Percentiles rank a stretch among this genome's conserved stretches.
Evolutionary conservation across 1,140 invertebrate genomes (phyloP).

Genomic region (Drosophila repleta): DNA sequence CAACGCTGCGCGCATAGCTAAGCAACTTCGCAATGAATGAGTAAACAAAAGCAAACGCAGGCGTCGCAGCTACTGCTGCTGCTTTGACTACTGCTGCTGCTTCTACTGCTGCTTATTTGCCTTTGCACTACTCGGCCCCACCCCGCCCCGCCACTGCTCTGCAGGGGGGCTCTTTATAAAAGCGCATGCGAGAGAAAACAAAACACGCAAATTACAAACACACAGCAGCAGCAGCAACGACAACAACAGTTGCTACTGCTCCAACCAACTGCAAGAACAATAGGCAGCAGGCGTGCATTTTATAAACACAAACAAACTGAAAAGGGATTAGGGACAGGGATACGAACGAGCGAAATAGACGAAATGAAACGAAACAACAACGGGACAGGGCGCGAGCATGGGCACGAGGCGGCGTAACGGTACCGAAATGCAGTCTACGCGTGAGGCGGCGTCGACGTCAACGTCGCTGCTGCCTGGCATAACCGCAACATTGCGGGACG

Average conservation of each 20-base stretch:
- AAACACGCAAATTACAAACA: constrained; percentile 68
- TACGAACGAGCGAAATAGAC: neutral
- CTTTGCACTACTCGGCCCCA: constrained; percentile 65
- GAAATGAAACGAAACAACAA: too few relatives aligned
- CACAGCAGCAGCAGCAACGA: constrained; percentile 46
- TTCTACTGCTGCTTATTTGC: constrained; percentile 65
- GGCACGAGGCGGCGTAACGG: constrained; percentile 26
- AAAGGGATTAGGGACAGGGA: constrained; percentile 20
- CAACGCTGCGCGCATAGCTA: constrained; percentile 71
- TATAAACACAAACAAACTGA: constrained; percentile 59
- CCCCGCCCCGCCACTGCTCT: constrained; percentile 10
- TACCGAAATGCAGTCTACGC: constrained; percentile 42
- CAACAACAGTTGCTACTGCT: constrained; percentile 56
- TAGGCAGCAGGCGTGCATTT: constrained; percentile 50
- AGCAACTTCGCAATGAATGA: constrained; percentile 80
- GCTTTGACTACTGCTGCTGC: constrained; percentile 26
- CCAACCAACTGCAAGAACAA: constrained; percentile 47
- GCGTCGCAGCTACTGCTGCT: constrained; percentile 25
- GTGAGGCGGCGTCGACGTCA: constrained; percentile 33
- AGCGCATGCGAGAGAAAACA: constrained; percentile 68
- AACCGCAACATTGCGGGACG: constrained; percentile 67
- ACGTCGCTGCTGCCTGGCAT: constrained; percentile 16
- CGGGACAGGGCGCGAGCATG: neutral
- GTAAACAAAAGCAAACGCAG: constrained; percentile 77
- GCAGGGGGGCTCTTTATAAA: constrained; percentile 46